These are phyloP conservation scores for Melanotaenia boesemani DNA, from an alignment of 2,797 vertebrate species.

Conservation along the genomic window DNA sequence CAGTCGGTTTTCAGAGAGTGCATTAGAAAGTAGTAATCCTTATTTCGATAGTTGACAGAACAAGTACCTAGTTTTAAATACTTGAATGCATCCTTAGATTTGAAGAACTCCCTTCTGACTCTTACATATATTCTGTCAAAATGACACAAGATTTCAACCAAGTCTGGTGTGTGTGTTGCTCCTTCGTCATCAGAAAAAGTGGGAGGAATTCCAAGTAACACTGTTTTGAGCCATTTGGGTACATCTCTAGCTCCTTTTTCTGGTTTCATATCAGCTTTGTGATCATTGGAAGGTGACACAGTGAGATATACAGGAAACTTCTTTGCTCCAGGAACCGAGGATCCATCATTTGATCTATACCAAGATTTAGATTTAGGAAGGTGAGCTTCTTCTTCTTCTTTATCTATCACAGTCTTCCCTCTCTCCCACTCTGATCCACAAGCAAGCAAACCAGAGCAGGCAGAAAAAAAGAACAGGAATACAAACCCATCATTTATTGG, in stretches of 20 bases:
- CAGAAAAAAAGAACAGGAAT: conserved; percentile 35
- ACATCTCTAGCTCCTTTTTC: conserved; percentile 37
- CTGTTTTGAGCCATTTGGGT: conserved; percentile 25
- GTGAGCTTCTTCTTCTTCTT: neutral
- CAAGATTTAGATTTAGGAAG: neutral
- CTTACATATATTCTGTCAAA: conserved; percentile 73
- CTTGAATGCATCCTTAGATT: conserved; percentile 17
- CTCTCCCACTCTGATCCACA: conserved; percentile 39
- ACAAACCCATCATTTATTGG: conserved; percentile 27
- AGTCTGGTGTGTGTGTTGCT: rapidly evolving
- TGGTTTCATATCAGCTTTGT: conserved; percentile 61
- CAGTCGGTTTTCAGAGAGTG: conserved; percentile 63
- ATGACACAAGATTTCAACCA: conserved; percentile 68
- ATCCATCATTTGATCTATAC: neutral
- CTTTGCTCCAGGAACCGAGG: neutral
- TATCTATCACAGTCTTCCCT: neutral
- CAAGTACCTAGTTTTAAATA: conserved; percentile 73
- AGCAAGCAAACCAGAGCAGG: neutral
- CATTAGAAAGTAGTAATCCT: conserved; percentile 62
- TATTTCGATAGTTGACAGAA: conserved; percentile 55
- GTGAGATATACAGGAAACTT: conserved; percentile 47
- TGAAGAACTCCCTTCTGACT: conserved; percentile 57
- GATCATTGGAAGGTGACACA: conserved; percentile 26
- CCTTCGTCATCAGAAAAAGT: rapidly evolving
- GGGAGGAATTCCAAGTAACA: conserved; percentile 41